Evolutionary conservation across 2,888 invertebrate genomes (phyloP), one percentile per base, ranked within the genome.

Genomic region (Hirtodrosophila trivittata): DNA sequence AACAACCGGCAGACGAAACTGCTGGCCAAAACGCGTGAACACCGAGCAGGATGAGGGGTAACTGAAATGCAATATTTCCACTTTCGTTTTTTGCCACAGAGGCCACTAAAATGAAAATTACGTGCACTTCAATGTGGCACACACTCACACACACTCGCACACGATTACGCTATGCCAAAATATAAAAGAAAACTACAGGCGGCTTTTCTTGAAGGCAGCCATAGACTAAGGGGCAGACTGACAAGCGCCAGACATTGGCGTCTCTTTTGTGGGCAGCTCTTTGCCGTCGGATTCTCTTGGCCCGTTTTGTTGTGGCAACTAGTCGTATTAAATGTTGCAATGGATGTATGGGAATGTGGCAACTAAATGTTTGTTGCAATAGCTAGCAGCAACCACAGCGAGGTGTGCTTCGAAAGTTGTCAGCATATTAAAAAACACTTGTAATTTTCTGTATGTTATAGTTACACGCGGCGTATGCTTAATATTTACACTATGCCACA

Each of bases 21-120:
- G 14, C 28, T n/a, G 37, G 41, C 42, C 26, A 18, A 21, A 21
- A 12, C 6, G 18, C 10, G n/a, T n/a, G n/a, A 50, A 52, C 7
- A 28, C 28, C 9, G 28, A 28, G 9, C 47, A 1, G 55, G 41
- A 38, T 39, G 25, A 14, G 47, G 39, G 38, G 35, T 14, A 43
- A 37, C 30, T 28, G 35, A 57, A 66, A 64, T 65, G 77, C 81
- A 76, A 65, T 81, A 74, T 85, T 86, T 82, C 64, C 87, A 83
- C 84, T 87, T 83, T 86, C 86, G 69, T 83, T 83, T 86, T 86
- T 73, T 52, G 62, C 50, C 25, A 12, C 16, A 43, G 26, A 10
- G 38, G 54, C 76, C 72, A 70, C 69, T 57, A 63, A 77, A 80
- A 65, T 68, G 60, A 78, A 80, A 80, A 78, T 83, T 72, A 66